Conservation (phyloP, 2,113 vertebrate species). For the Bufo bufo region DNA sequence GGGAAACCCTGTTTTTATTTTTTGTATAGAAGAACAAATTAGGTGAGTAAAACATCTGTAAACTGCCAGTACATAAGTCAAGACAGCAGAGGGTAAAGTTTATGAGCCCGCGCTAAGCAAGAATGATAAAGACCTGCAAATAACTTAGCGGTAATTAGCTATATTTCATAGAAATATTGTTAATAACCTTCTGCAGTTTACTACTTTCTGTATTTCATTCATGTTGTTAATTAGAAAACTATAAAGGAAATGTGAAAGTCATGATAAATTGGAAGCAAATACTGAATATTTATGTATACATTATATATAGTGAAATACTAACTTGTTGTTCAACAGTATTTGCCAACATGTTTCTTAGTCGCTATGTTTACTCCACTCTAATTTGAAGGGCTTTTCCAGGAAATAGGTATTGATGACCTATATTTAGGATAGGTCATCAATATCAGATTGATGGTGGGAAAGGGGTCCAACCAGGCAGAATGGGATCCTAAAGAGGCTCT, state of each 20-base stretch:
- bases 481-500: too few species aligned
- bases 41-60: conserved; percentile 71
- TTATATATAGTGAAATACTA: neutral
- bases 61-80: conserved; percentile 64
- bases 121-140: conserved; percentile 18
- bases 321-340: neutral
- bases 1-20: conserved; percentile 68
- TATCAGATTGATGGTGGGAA: too few species aligned
- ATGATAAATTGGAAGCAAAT: neutral
- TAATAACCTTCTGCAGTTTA: neutral
- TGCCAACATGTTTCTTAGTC: neutral
- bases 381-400: too few species aligned
- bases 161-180: conserved; percentile 10
- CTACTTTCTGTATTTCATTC: conserved; percentile 15
- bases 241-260: neutral
- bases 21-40: conserved; percentile 73
- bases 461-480: too few species aligned
- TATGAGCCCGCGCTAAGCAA: conserved; percentile 11
- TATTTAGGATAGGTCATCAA: too few species aligned
- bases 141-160: conserved; percentile 10
- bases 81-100: conserved; percentile 57
- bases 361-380: neutral
- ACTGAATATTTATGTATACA: neutral
- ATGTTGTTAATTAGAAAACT: conserved; percentile 17
- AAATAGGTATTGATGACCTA: too few species aligned